Evolutionary conservation across 2,888 invertebrate species (phyloP).

Genomic region (Shargacucullia verbasci): DNA sequence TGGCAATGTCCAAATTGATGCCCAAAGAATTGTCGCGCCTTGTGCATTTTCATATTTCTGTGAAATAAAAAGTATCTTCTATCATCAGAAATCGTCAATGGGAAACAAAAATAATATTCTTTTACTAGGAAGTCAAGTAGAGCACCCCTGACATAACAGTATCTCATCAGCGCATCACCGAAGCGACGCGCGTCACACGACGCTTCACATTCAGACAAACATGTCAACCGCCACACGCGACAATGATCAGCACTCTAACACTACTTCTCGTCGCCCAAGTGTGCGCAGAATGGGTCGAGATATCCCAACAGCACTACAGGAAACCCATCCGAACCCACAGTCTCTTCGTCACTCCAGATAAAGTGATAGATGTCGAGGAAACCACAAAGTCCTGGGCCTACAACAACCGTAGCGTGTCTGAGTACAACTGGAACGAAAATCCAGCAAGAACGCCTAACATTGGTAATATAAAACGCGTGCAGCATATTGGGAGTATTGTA

Average conservation of each 20-base stretch:
- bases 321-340: constrained; percentile 59
- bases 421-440: constrained; percentile 54
- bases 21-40: too few species aligned
- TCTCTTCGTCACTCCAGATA: constrained; percentile 34
- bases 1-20: too few species aligned
- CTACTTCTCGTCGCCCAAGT: constrained; percentile 63
- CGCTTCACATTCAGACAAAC: constrained; percentile 60
- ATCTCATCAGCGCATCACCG: constrained; percentile 6
- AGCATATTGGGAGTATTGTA: constrained; percentile 6
- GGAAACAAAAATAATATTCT: too few species aligned
- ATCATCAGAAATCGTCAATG: too few species aligned
- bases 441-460: constrained; percentile 10
- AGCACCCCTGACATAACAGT: constrained; percentile 69
- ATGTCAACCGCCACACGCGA: constrained; percentile 39
- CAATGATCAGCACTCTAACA: constrained; percentile 64
- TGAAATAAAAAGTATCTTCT: too few species aligned
- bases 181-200: constrained; percentile 64
- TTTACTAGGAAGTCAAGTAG: constrained; percentile 43
- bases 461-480: constrained; percentile 27
- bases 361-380: constrained; percentile 26
- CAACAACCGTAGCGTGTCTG: constrained; percentile 65
- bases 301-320: constrained; percentile 77
- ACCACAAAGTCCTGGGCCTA: constrained; percentile 42
- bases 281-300: constrained; percentile 81
- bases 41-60: too few species aligned